These are phyloP conservation scores for Harpagoxenus sublaevis DNA, from an alignment of 2,888 invertebrate species.

Conservation along the genomic window DNA sequence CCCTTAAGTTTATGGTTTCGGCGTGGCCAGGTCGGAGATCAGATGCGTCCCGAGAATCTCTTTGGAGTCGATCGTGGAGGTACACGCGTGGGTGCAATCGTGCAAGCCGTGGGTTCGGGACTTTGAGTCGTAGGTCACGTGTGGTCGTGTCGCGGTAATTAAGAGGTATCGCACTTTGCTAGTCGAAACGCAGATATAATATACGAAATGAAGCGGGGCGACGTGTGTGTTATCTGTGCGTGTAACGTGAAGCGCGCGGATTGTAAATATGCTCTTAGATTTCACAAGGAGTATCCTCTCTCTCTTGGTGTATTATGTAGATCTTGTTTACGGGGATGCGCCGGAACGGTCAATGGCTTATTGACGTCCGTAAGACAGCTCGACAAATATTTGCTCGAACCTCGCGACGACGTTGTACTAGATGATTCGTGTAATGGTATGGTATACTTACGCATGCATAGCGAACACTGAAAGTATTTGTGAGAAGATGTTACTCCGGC, in stretches of 20 bases:
- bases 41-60: conserved; percentile 43
- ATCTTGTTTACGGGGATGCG: conserved; percentile 39
- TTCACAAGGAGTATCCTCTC: conserved; percentile 27
- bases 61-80: conserved; percentile 54
- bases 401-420: conserved; percentile 8
- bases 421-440: conserved; percentile 21
- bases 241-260: conserved; percentile 42
- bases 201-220: conserved; percentile 19
- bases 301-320: conserved; percentile 1
- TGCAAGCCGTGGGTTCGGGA: conserved; percentile 31
- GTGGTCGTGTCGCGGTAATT: conserved; percentile 61
- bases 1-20: conserved; percentile 78
- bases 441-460: background rate
- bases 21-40: conserved; percentile 72
- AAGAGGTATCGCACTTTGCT: conserved; percentile 56
- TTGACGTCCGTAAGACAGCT: conserved; percentile 30
- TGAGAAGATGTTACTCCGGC: background rate
- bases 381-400: conserved; percentile 38
- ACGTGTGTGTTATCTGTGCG: conserved; percentile 17
- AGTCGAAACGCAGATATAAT: conserved; percentile 60
- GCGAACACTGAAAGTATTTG: background rate
- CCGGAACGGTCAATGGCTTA: conserved; percentile 35
- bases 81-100: conserved; percentile 11
- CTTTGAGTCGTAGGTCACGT: conserved; percentile 57
- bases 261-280: conserved; percentile 48